Evolutionary conservation across 2,888 invertebrate genomes (phyloP).

Genomic region (Drosophila anceps): DNA sequence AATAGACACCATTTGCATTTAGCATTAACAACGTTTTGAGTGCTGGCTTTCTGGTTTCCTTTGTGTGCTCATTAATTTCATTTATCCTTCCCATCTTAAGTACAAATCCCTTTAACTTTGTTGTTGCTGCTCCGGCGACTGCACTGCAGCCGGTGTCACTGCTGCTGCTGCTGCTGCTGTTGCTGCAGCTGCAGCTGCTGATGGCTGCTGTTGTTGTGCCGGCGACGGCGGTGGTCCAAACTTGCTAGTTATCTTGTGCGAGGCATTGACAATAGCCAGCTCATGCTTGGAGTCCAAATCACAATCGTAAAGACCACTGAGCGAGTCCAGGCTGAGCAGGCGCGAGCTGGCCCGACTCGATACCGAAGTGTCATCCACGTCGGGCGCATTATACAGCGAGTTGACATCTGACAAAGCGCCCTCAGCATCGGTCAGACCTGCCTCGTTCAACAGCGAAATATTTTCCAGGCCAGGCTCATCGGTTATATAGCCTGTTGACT

Average conservation of each 20-base stretch:
- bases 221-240: constrained; percentile 83
- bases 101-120: constrained; percentile 40
- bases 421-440: constrained; percentile 94
- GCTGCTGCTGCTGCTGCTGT: constrained; percentile 33
- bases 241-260: constrained; percentile 85
- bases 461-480: constrained; percentile 95
- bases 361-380: constrained; percentile 90
- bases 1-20: constrained; percentile 74
- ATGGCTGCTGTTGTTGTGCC: constrained; percentile 46
- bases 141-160: constrained; percentile 39
- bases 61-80: constrained; percentile 28
- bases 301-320: constrained; percentile 92
- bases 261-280: constrained; percentile 86
- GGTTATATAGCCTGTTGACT: constrained; percentile 94
- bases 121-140: constrained; percentile 38
- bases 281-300: constrained; percentile 86
- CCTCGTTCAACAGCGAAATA: constrained; percentile 93
- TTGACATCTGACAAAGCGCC: constrained; percentile 95
- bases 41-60: constrained; percentile 28
- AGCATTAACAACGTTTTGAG: constrained; percentile 68
- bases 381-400: constrained; percentile 90
- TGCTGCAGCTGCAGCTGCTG: constrained; percentile 32
- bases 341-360: constrained; percentile 94
- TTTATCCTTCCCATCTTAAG: constrained; percentile 18
- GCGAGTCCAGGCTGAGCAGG: constrained; percentile 91